Evolutionary conservation across 2,113 vertebrate species (phyloP).

Genomic region (Pomatorhinus ruficollis): DNA sequence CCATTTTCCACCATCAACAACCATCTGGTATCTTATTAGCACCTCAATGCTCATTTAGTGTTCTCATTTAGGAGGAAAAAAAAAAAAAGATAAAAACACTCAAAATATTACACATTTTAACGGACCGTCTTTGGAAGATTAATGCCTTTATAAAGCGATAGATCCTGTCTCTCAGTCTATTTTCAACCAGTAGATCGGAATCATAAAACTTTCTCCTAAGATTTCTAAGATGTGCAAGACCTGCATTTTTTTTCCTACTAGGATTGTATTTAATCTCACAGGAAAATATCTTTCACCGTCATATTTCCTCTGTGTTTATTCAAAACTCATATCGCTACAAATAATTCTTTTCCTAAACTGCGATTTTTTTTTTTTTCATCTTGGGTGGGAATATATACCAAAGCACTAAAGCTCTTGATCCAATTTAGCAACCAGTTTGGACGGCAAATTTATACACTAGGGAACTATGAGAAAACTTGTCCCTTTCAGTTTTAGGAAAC

Average conservation of each 20-base stretch:
- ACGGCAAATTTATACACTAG: neutral
- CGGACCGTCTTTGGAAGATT: slow-evolving; percentile 3
- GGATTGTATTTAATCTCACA: neutral
- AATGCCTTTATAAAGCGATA: slow-evolving; percentile 17
- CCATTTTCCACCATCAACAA: slow-evolving; percentile 85
- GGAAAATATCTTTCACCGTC: neutral
- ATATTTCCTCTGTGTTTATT: neutral
- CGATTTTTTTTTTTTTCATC: neutral
- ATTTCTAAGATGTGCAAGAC: neutral
- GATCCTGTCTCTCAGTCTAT: neutral
- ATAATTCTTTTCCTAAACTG: neutral
- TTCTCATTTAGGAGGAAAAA: slow-evolving; percentile 70
- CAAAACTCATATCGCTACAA: neutral
- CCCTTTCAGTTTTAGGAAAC: neutral
- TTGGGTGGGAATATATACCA: neutral
- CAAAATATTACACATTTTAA: slow-evolving; percentile 57
- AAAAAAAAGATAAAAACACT: slow-evolving; percentile 72
- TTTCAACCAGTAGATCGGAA: neutral
- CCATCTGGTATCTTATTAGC: slow-evolving; percentile 91
- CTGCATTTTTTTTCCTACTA: neutral
- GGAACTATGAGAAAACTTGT: neutral
- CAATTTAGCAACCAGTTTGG: neutral
- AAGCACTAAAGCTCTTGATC: neutral
- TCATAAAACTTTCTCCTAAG: neutral
- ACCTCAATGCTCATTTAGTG: slow-evolving; percentile 85